Evolutionary conservation across 2,113 vertebrate genomes (phyloP), one percentile per base, ranked within the genome.

Genomic region (Onychorhynchus coronatus): DNA sequence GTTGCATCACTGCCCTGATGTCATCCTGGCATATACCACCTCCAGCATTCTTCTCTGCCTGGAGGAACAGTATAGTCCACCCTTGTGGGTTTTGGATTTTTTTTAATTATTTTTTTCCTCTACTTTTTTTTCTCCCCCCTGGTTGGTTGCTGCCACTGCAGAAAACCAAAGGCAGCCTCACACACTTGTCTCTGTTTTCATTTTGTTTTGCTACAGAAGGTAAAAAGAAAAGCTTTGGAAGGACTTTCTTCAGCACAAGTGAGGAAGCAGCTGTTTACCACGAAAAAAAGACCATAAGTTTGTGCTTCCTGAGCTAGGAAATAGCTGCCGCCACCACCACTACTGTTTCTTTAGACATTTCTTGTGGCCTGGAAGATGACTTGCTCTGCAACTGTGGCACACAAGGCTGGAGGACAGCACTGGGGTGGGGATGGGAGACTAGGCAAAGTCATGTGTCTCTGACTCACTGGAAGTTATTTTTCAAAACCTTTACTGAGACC

Each of bases 191-290:
- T 94, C 88, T 95, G 88, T 53, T 94, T 93, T 95, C 66, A 94
- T 96, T 97, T 96, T 71, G 27, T 90, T 93, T 96, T 93, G 63
- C 67, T 90, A 25, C 59, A 96, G 74, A 93, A 91, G 75, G 93
- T 89, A 59, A 91, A 88, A 66, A 56, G 86, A 89, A 97, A 93
- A 93, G 63, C 75, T 85, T 91, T 91, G 70, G 85, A 75, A 95
- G 50, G 71, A 90, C 92, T 94, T 95, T 95, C 82, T 93, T 83
- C 59, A 95, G 72, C 67, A 80, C 61, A 93, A 96, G 85, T 77
- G 72, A 95, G 90, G 92, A 91, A 96, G 82, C 93, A 96, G 95
- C 95, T 97, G 88, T 86, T 94, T 84, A 77, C 72, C 90, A 94
- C 88, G 82, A 88, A 88, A 95, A 92, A 73, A 76, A 76, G 3